Evolutionary conservation across 2,113 vertebrate genomes (phyloP).

Genomic region (Origma solitaria): DNA sequence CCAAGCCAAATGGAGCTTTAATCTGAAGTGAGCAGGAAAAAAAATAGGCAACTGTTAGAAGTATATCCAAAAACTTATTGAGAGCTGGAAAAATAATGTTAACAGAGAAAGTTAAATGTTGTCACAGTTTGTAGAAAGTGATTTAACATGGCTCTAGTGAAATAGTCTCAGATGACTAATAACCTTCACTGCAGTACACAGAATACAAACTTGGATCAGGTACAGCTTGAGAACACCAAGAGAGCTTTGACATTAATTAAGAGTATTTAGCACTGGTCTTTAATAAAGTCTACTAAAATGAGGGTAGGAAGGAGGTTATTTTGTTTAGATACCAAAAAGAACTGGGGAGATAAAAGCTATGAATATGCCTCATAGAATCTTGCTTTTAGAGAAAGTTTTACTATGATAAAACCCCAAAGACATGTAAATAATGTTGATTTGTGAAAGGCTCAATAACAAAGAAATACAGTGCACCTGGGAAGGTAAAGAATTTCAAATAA

Average conservation of each 20-base stretch:
- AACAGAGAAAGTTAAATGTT: background rate
- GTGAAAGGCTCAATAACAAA: background rate
- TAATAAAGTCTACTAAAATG: background rate
- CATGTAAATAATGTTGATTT: background rate
- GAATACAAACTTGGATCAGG: background rate
- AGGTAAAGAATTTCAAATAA: background rate
- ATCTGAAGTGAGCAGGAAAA: background rate
- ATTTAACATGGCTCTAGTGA: background rate
- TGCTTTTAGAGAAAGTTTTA: background rate
- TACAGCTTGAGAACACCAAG: background rate
- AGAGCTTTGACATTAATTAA: background rate
- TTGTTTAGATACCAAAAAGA: background rate
- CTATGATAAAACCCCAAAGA: background rate
- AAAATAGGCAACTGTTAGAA: background rate
- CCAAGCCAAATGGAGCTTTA: background rate
- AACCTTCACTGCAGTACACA: background rate
- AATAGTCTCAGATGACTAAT: background rate
- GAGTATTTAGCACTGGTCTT: background rate
- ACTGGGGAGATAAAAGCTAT: background rate
- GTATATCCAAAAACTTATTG: background rate
- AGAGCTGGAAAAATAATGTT: background rate
- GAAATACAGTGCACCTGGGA: background rate
- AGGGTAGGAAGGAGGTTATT: background rate
- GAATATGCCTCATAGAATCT: background rate
- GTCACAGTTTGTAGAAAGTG: background rate